Conservation (phyloP, 2,888 invertebrate genomes). For the Drosophila meridiana region DNA sequence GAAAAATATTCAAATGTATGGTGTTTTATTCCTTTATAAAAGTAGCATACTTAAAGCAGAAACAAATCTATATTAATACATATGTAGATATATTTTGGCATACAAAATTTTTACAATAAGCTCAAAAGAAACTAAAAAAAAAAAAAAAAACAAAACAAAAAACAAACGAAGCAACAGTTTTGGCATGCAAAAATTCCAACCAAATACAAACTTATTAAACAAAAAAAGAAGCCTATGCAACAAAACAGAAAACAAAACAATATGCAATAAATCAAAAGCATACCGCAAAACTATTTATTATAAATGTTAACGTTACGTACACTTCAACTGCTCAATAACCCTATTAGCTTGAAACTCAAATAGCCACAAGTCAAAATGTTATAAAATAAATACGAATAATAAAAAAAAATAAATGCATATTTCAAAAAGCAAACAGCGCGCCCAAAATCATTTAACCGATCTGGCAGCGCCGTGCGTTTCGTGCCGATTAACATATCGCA, state of each 20-base stretch:
- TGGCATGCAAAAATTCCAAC: slow-evolving; percentile 45
- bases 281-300: slow-evolving; percentile 70
- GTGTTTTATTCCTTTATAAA: slow-evolving; percentile 78
- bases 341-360: slow-evolving; percentile 75
- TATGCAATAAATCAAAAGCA: slow-evolving; percentile 65
- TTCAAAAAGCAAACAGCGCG: slow-evolving; percentile 27
- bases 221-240: slow-evolving; percentile 42
- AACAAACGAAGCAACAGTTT: slow-evolving; percentile 30
- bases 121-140: slow-evolving; percentile 28
- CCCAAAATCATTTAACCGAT: background rate
- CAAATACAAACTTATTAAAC: background rate
- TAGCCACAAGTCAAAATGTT: slow-evolving; percentile 76
- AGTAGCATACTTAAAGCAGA: slow-evolving; percentile 52
- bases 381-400: slow-evolving; percentile 37
- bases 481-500: background rate
- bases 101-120: slow-evolving; percentile 75
- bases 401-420: slow-evolving; percentile 53
- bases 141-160: background rate
- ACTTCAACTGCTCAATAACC: slow-evolving; percentile 75
- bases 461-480: slow-evolving; percentile 21
- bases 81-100: slow-evolving; percentile 77
- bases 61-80: slow-evolving; percentile 67
- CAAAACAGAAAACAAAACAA: slow-evolving; percentile 35
- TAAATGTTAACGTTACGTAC: slow-evolving; percentile 75
- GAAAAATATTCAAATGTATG: slow-evolving; percentile 70